Percentiles rank a stretch among this genome's conserved stretches.
These are phyloP conservation scores for Dorcus hopei DNA, from an alignment of 2,888 invertebrate species.

Conservation along the genomic window DNA sequence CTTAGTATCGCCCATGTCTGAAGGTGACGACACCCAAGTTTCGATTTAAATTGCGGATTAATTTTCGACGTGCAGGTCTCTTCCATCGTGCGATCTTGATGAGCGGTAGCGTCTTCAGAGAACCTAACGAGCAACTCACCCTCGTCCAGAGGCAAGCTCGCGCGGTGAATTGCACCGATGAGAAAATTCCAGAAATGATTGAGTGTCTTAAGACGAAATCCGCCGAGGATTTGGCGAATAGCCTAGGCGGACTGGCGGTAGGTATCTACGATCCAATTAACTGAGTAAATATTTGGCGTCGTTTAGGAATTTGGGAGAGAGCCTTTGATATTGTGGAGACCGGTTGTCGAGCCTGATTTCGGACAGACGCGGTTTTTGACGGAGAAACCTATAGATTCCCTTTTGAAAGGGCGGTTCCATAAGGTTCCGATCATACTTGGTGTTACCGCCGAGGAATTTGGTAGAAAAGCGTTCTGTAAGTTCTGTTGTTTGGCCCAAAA, in stretches of 20 bases:
- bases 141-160: slow-evolving; percentile 63
- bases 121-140: slow-evolving; percentile 54
- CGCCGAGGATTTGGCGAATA: slow-evolving; percentile 52
- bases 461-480: slow-evolving; percentile 57
- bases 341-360: slow-evolving; percentile 62
- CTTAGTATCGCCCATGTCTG: slow-evolving; percentile 65
- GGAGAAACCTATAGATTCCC: slow-evolving; percentile 57
- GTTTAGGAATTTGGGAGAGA: slow-evolving; percentile 52
- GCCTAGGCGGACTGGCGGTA: slow-evolving; percentile 50
- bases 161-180: slow-evolving; percentile 57
- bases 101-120: slow-evolving; percentile 58
- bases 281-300: no score
- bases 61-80: slow-evolving; percentile 39
- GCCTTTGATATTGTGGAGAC: slow-evolving; percentile 56
- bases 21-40: slow-evolving; percentile 42
- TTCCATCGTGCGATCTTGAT: slow-evolving; percentile 69
- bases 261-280: slow-evolving; percentile 19
- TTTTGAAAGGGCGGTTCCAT: slow-evolving; percentile 55
- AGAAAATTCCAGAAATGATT: slow-evolving; percentile 54
- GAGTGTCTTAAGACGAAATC: slow-evolving; percentile 58
- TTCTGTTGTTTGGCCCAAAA: background rate
- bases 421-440: slow-evolving; percentile 62
- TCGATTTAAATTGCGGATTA: no score
- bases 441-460: slow-evolving; percentile 64
- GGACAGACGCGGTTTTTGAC: slow-evolving; percentile 63